Evolutionary conservation across 2,113 vertebrate species (phyloP).

Genomic region (Trematocara stigmaticum): DNA sequence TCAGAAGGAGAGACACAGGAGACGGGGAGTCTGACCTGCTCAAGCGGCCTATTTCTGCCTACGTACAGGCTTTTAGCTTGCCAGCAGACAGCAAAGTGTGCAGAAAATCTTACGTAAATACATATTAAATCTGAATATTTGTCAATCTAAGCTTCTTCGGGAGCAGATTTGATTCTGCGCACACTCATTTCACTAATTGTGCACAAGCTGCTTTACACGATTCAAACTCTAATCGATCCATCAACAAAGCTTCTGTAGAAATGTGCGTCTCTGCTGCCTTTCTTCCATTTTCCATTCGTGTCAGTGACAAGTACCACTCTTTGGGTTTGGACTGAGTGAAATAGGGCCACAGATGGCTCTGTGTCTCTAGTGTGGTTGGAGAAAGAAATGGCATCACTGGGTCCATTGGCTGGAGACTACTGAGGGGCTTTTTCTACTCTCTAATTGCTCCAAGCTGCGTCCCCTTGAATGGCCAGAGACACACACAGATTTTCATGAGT

Average conservation of each 20-base stretch:
- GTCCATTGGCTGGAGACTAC: conserved; percentile 47
- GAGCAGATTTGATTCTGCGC: background rate
- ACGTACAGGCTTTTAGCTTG: background rate
- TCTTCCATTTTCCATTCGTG: conserved; percentile 23
- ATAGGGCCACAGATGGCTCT: conserved; percentile 60
- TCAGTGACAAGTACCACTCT: conserved; percentile 38
- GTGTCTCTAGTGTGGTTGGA: conserved; percentile 47
- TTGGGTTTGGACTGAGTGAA: conserved; percentile 40
- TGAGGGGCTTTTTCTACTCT: conserved; percentile 59
- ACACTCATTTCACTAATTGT: background rate
- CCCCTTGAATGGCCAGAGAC: conserved; percentile 46
- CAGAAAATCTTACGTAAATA: background rate
- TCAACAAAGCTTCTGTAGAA: background rate
- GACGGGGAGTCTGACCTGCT: conserved; percentile 45
- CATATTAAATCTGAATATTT: background rate
- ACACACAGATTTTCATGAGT: conserved; percentile 12
- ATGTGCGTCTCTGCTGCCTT: background rate
- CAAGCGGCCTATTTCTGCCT: conserved; percentile 25
- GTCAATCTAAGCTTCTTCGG: background rate
- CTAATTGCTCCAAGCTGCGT: conserved; percentile 73
- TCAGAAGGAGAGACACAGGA: conserved; percentile 44
- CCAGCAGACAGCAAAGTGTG: background rate
- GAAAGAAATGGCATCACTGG: conserved; percentile 58
- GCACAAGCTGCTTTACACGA: background rate
- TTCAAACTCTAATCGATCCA: background rate